These are phyloP conservation scores for Oscheius myriophilus DNA, from an alignment of 2,888 invertebrate species.

Conservation along the genomic window DNA sequence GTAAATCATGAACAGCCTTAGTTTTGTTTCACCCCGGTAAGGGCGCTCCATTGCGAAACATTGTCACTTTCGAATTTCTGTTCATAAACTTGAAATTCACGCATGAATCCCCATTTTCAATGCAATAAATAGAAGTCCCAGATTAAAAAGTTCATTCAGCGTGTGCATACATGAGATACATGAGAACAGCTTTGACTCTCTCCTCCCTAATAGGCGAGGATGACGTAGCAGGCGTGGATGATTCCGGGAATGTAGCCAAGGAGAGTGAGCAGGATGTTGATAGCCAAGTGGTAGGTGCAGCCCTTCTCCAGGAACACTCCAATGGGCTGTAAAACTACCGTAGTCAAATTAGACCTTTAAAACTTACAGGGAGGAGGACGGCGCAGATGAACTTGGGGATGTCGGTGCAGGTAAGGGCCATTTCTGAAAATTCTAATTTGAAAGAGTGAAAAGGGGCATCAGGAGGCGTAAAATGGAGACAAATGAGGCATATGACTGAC, in stretches of 20 bases:
- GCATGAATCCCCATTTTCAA: no score
- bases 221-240: slow-evolving; percentile 57
- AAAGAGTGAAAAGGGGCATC: background rate
- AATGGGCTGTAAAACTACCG: slow-evolving; percentile 46
- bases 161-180: slow-evolving; percentile 1
- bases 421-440: background rate
- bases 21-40: no score
- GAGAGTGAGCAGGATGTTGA: slow-evolving; percentile 57
- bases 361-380: slow-evolving; percentile 29
- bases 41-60: no score
- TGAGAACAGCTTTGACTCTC: slow-evolving; percentile 31
- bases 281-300: slow-evolving; percentile 55
- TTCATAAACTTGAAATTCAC: no score
- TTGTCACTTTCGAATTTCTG: no score
- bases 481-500: no score
- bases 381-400: slow-evolving; percentile 29
- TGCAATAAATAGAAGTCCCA: background rate
- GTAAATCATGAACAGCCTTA: no score
- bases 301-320: slow-evolving; percentile 61
- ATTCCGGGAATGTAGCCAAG: slow-evolving; percentile 63
- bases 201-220: slow-evolving; percentile 25
- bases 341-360: background rate
- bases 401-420: slow-evolving; percentile 31
- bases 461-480: no score
- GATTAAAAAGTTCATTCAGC: background rate